Evolutionary conservation across 2,797 vertebrate species (phyloP).

Genomic region (Esox lucius): DNA sequence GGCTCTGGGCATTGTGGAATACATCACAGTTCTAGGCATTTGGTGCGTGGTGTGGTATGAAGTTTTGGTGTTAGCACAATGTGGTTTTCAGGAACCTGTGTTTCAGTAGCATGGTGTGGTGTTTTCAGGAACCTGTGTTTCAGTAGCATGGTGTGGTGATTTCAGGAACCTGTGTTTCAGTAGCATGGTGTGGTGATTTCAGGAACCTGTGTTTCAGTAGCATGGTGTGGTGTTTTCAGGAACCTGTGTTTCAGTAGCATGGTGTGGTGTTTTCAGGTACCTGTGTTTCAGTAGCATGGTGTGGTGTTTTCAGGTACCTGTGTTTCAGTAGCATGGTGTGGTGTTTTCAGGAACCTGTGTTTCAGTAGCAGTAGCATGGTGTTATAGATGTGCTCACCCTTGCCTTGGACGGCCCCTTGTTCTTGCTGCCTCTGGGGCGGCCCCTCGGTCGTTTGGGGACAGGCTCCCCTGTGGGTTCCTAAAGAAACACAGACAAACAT

Average conservation of each 20-base stretch:
- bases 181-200: constrained; percentile 10
- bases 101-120: constrained; percentile 7
- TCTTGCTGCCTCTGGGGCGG: constrained; percentile 97
- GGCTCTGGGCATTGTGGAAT: too few species aligned
- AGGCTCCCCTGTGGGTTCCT: constrained; percentile 92
- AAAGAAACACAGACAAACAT: constrained; percentile 57
- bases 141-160: constrained; percentile 1
- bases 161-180: constrained; percentile 16
- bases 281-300: constrained; percentile 10
- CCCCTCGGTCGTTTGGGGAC: constrained; percentile 96
- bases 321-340: neutral
- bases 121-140: constrained; percentile 13
- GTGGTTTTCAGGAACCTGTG: neutral
- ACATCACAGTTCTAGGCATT: too few species aligned
- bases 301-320: constrained; percentile 15
- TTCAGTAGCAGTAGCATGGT: constrained; percentile 7
- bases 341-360: constrained; percentile 1
- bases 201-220: constrained; percentile 6
- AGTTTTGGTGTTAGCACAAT: too few species aligned
- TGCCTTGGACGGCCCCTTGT: constrained; percentile 96
- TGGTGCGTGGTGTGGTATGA: too few species aligned
- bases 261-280: constrained; percentile 6
- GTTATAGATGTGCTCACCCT: constrained; percentile 82
- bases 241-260: constrained; percentile 7
- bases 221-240: constrained; percentile 20